Conservation (phyloP, 2,888 invertebrate species). For the Cyclophora albipunctata region DNA sequence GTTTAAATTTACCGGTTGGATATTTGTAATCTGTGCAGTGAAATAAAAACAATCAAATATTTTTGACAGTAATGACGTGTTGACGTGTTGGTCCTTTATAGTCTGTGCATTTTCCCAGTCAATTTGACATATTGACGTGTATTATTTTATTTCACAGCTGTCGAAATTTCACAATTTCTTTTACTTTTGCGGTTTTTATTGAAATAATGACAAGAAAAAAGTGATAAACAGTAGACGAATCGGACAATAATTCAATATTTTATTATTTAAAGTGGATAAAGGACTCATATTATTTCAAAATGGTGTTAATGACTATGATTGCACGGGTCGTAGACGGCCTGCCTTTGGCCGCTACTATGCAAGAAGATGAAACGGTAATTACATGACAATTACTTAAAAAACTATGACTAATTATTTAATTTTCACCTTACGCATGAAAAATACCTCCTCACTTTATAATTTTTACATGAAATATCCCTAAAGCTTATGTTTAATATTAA, state of each 20-base stretch:
- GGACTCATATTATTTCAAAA: slow-evolving; percentile 63
- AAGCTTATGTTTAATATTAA: slow-evolving; percentile 11
- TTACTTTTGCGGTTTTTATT: slow-evolving; percentile 15
- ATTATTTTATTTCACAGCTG: slow-evolving; percentile 38
- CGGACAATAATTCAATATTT: slow-evolving; percentile 11
- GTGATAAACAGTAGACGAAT: slow-evolving; percentile 24
- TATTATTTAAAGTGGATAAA: slow-evolving; percentile 25
- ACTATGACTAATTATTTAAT: background rate
- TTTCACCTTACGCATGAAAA: slow-evolving; percentile 1
- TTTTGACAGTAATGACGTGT: slow-evolving; percentile 4
- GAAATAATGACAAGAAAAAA: slow-evolving; percentile 60
- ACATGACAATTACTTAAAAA: slow-evolving; percentile 6
- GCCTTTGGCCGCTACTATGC: slow-evolving; percentile 96
- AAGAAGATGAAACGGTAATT: slow-evolving; percentile 96
- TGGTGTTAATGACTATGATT: slow-evolving; percentile 99
- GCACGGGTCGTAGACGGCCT: slow-evolving; percentile 96
- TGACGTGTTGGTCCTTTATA: slow-evolving; percentile 43
- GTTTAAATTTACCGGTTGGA: no score
- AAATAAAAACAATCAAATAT: no score
- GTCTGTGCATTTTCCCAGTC: slow-evolving; percentile 36
- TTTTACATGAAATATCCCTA: slow-evolving; percentile 11
- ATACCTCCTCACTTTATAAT: slow-evolving; percentile 4
- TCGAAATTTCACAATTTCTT: slow-evolving; percentile 19
- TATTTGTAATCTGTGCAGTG: no score
- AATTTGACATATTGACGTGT: slow-evolving; percentile 51